Evolutionary conservation across 2,113 vertebrate species (phyloP).

Genomic region (Erythrocercus mccallii): DNA sequence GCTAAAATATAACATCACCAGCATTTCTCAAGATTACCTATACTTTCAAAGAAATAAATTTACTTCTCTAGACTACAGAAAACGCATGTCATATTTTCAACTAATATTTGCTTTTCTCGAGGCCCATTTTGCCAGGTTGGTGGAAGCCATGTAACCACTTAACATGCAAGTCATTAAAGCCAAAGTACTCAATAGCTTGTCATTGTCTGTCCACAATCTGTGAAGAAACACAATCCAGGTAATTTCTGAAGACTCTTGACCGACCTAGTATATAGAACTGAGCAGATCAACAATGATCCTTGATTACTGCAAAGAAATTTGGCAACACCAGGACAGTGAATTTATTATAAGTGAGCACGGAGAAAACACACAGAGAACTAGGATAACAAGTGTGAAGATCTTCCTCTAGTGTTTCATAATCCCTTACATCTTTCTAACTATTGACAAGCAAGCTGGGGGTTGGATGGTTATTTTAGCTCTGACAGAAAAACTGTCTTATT

Average conservation of each 20-base stretch:
- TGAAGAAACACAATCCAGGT: neutral
- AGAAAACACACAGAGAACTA: neutral
- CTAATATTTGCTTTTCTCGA: neutral
- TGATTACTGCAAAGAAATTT: neutral
- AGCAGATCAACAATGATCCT: neutral
- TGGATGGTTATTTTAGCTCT: neutral
- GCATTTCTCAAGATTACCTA: neutral
- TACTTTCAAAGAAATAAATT: neutral
- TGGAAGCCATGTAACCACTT: neutral
- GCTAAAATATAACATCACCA: neutral
- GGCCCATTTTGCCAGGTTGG: neutral
- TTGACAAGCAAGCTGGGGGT: neutral
- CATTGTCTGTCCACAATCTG: neutral
- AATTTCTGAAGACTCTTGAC: neutral
- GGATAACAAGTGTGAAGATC: neutral
- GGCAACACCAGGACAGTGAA: neutral
- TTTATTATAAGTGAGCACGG: neutral
- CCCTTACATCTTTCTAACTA: neutral
- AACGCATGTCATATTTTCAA: rapidly evolving
- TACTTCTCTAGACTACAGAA: neutral
- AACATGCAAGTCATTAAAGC: neutral
- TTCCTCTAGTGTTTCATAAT: neutral
- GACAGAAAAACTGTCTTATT: neutral
- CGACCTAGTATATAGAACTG: neutral
- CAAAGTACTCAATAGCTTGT: neutral